These are phyloP conservation scores for Chiridota heheva DNA, from an alignment of 35 echinoderm and acorn worm genomes.

Conservation along the genomic window DNA sequence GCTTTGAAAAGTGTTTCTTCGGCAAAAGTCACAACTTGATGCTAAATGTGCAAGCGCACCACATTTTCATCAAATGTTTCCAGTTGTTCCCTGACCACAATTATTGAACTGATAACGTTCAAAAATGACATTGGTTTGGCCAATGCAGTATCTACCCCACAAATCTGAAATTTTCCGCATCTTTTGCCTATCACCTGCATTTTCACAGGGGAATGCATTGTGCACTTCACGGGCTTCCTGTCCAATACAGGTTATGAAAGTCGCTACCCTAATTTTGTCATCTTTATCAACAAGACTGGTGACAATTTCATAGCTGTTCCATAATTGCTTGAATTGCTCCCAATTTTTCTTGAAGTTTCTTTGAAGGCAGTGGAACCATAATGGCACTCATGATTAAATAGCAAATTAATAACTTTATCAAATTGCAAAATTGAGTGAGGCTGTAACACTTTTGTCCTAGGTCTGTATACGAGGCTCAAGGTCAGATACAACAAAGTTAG, in stretches of 20 bases:
- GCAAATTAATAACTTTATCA: no score
- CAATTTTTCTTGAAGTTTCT: conserved; percentile 81
- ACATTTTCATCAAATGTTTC: conserved; percentile 64
- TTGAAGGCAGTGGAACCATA: no score
- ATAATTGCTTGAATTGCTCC: conserved; percentile 67
- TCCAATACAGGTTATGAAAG: conserved; percentile 67
- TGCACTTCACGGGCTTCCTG: conserved; percentile 67
- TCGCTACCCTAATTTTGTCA: conserved; percentile 51
- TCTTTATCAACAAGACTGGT: conserved; percentile 37
- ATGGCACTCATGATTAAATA: neutral
- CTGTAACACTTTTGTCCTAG: no score
- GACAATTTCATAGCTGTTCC: conserved; percentile 68
- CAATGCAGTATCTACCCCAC: conserved; percentile 64
- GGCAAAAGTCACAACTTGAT: conserved; percentile 57
- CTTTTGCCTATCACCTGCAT: conserved; percentile 43
- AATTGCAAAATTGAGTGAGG: no score
- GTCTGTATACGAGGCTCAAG: no score
- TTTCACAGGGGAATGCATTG: conserved; percentile 52
- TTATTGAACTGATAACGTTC: conserved; percentile 71
- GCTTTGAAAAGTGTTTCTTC: conserved; percentile 1
- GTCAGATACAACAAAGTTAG: no score
- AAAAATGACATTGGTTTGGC: conserved; percentile 75
- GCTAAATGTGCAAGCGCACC: conserved; percentile 47
- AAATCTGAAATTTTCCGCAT: conserved; percentile 28
- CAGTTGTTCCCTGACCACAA: conserved; percentile 44